Conservation (phyloP, 92 coral and sea anemone genomes). For the Heliopora coerulea region DNA sequence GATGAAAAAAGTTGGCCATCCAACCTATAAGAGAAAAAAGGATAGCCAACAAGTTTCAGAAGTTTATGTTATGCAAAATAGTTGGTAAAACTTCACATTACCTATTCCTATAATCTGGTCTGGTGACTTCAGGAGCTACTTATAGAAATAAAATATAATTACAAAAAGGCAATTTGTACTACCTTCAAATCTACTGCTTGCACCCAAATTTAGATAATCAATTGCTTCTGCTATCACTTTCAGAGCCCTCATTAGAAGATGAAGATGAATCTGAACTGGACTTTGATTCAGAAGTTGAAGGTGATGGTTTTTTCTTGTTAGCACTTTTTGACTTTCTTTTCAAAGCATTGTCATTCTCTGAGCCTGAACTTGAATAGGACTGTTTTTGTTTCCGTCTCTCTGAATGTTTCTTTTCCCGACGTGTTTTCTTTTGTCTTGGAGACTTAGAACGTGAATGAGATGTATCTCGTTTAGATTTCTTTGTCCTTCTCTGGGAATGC, state of each 20-base stretch:
- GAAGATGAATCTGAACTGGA: slow-evolving; percentile 1
- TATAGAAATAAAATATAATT: neutral
- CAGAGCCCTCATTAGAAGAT: slow-evolving; percentile 1
- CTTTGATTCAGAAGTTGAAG: neutral
- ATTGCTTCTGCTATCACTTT: slow-evolving; percentile 4
- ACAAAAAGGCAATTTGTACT: neutral
- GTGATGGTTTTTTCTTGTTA: neutral
- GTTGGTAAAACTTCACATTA: too few species aligned
- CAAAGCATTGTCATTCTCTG: slow-evolving; percentile 5
- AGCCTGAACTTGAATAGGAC: slow-evolving; percentile 5
- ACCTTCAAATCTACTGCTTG: neutral
- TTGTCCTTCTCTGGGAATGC: slow-evolving; percentile 14
- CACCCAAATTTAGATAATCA: neutral
- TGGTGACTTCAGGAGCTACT: too few species aligned
- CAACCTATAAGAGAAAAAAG: too few species aligned
- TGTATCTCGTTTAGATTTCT: slow-evolving; percentile 12
- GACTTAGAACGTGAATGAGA: slow-evolving; percentile 47
- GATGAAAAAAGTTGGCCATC: too few species aligned
- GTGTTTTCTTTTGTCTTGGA: slow-evolving; percentile 24
- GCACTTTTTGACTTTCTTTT: slow-evolving; percentile 7
- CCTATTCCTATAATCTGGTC: too few species aligned
- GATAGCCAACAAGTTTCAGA: too few species aligned
- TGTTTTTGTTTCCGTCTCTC: slow-evolving; percentile 10
- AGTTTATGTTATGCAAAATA: too few species aligned
- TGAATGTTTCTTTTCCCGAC: neutral